Evolutionary conservation across 1,140 invertebrate species (phyloP).

Genomic region (Charaxes varanes): DNA sequence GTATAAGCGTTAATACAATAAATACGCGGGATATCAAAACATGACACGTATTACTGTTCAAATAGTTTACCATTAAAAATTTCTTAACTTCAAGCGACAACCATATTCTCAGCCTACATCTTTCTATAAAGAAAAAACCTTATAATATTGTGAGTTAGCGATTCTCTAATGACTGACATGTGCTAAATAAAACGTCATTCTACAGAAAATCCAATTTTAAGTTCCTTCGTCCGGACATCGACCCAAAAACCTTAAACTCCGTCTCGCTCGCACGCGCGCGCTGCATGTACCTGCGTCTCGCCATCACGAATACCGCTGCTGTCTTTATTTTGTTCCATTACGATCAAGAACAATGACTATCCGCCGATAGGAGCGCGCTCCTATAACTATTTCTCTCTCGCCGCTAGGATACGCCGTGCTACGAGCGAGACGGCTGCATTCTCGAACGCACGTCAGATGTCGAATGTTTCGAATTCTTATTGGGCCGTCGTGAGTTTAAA

Average conservation of each 20-base stretch:
- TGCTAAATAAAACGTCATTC: conserved; percentile 50
- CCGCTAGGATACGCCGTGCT: conserved; percentile 14
- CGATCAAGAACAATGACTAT: conserved; percentile 71
- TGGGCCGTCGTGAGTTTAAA: conserved; percentile 64
- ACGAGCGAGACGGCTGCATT: conserved; percentile 44
- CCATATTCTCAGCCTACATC: too few relatives aligned
- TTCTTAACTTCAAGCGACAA: too few relatives aligned
- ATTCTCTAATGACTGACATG: conserved; percentile 18
- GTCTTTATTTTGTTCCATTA: conserved; percentile 73
- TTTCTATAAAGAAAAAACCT: too few relatives aligned
- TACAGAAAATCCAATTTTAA: conserved; percentile 64
- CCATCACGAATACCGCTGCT: conserved; percentile 72
- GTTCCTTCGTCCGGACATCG: conserved; percentile 67
- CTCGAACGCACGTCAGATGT: conserved; percentile 26
- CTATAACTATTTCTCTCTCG: conserved; percentile 56
- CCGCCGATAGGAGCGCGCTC: conserved; percentile 50
- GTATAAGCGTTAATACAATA: too few relatives aligned
- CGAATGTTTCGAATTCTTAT: conserved; percentile 67
- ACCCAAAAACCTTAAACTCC: conserved; percentile 64
- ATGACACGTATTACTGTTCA: too few relatives aligned
- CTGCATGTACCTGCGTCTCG: conserved; percentile 59
- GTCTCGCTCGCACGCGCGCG: conserved; percentile 48
- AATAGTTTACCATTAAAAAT: too few relatives aligned
- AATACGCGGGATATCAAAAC: too few relatives aligned
- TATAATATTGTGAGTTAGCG: too few relatives aligned